Evolutionary conservation across 2,888 invertebrate genomes (phyloP).

Genomic region (Capitulum mitella): DNA sequence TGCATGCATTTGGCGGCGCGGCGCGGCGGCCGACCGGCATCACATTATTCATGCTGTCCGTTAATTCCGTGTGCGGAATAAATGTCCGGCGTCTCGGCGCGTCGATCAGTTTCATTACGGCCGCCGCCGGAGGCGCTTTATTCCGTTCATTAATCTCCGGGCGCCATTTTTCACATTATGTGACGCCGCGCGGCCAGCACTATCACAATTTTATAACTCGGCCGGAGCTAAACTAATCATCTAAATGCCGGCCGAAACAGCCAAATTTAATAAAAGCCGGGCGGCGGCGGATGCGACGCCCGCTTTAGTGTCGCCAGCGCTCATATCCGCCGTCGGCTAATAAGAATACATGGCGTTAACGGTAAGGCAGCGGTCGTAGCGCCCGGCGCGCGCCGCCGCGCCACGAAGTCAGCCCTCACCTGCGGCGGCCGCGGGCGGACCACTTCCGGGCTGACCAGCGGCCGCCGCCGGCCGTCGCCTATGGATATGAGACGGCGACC

Average conservation of each 20-base stretch:
- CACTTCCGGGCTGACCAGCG: no score
- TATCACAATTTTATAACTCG: slow-evolving; percentile 7
- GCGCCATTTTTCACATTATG: slow-evolving; percentile 11
- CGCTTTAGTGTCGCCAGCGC: neutral
- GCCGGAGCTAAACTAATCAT: neutral
- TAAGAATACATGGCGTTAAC: slow-evolving; percentile 6
- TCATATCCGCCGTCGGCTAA: neutral
- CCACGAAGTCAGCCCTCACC: no score
- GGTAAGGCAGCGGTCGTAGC: neutral
- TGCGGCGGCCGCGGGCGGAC: no score
- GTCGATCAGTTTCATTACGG: neutral
- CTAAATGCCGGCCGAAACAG: slow-evolving; percentile 2
- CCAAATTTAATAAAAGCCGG: slow-evolving; percentile 9
- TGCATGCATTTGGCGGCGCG: neutral
- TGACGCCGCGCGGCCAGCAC: neutral
- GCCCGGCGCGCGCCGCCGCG: no score
- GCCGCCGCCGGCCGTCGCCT: no score
- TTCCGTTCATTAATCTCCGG: neutral
- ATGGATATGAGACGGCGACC: no score
- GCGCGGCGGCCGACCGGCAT: neutral
- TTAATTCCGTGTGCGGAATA: neutral
- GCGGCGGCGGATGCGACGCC: neutral
- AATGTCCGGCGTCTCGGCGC: neutral
- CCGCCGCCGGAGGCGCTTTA: neutral
- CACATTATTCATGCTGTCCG: neutral